Percentiles rank a stretch among this genome's conserved stretches.
Evolutionary conservation across 2,888 invertebrate genomes (phyloP).

Genomic region (Rhabditoides inermis): DNA sequence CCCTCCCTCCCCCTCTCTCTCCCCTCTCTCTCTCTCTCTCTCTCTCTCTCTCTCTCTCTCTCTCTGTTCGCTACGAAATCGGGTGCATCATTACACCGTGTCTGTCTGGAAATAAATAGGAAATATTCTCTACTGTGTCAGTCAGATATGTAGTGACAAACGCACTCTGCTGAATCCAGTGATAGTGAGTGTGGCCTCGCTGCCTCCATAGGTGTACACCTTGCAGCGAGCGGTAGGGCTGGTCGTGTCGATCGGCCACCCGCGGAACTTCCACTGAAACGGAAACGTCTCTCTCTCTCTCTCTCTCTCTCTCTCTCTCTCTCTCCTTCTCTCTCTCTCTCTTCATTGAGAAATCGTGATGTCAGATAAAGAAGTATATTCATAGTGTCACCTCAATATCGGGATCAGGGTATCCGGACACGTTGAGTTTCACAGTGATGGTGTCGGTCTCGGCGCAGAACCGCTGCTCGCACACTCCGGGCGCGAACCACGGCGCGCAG

Average conservation of each 20-base stretch:
- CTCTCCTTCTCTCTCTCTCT: neutral
- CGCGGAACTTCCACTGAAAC: constrained; percentile 29
- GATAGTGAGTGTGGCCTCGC: constrained; percentile 53
- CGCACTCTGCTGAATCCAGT: constrained; percentile 45
- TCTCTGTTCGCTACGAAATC: neutral
- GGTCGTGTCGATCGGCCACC: constrained; percentile 47
- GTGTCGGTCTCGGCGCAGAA: constrained; percentile 88
- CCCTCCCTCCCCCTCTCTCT: neutral
- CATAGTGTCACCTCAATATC: too few species aligned
- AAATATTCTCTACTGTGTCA: too few species aligned
- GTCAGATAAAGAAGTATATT: too few species aligned
- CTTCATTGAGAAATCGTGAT: too few species aligned
- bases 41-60: neutral
- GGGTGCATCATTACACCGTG: neutral
- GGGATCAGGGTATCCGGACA: constrained; percentile 91
- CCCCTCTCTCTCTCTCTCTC: neutral
- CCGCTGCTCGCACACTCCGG: constrained; percentile 61
- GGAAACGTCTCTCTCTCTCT: neutral
- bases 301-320: neutral
- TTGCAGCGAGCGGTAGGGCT: constrained; percentile 39
- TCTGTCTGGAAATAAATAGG: too few species aligned
- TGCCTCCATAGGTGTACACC: constrained; percentile 46
- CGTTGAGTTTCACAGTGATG: constrained; percentile 80
- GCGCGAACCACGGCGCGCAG: constrained; percentile 65
- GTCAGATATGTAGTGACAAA: too few species aligned